Percentiles rank a stretch among this genome's conserved stretches.
These are phyloP conservation scores for Coregonus clupeaformis DNA, from an alignment of 2,113 vertebrate species.

Conservation along the genomic window DNA sequence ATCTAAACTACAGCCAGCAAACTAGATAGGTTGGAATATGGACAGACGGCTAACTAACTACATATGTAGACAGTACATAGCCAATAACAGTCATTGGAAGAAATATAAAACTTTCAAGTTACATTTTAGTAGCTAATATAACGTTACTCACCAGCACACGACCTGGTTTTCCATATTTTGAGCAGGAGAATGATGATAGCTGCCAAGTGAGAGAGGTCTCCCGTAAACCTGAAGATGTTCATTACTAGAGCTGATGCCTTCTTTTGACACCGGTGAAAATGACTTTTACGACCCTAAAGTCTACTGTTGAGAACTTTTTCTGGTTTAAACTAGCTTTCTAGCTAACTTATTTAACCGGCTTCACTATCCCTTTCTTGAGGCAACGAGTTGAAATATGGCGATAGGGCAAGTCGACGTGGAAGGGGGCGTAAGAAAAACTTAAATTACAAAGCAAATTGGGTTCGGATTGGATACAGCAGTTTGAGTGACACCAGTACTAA, in stretches of 20 bases:
- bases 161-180: slow-evolving; percentile 97
- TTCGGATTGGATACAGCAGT: background rate
- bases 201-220: slow-evolving; percentile 93
- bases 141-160: slow-evolving; percentile 92
- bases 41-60: too few species aligned
- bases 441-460: background rate
- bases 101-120: background rate
- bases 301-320: background rate
- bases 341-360: background rate
- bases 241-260: slow-evolving; percentile 63
- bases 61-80: background rate
- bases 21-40: too few species aligned
- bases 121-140: background rate
- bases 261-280: background rate
- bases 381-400: slow-evolving; percentile 64
- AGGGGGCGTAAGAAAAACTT: slow-evolving; percentile 54
- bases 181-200: slow-evolving; percentile 96
- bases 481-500: background rate
- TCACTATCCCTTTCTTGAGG: background rate
- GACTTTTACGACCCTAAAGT: background rate
- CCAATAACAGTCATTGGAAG: background rate
- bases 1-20: too few species aligned
- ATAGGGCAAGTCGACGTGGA: slow-evolving; percentile 72
- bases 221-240: slow-evolving; percentile 92
- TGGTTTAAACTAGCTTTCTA: background rate